Conservation (phyloP, 2,113 vertebrate genomes). For the Ursus arctos region DNA sequence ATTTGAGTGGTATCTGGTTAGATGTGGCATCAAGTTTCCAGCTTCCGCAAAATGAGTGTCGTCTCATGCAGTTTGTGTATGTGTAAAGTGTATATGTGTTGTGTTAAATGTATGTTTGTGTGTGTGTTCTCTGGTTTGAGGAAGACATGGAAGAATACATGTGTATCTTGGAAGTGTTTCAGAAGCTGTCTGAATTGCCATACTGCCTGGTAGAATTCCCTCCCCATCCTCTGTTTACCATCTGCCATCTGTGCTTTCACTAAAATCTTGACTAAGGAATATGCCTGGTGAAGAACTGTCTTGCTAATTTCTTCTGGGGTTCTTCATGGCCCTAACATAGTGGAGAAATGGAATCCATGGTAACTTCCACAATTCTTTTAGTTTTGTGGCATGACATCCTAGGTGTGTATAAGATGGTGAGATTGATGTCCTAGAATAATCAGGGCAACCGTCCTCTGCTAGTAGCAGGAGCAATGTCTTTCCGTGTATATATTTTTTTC, state of each 20-base stretch:
- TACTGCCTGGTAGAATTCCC: not conserved
- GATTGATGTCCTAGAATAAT: not conserved
- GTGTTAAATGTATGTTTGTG: not conserved
- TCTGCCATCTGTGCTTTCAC: constrained; percentile 9
- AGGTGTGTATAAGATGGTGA: not conserved
- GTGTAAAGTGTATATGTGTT: not conserved
- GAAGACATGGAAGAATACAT: not conserved
- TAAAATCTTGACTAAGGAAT: constrained; percentile 30
- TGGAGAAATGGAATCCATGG: not conserved
- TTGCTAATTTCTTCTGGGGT: not conserved
- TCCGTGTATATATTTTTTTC: not conserved
- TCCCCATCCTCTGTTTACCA: not conserved
- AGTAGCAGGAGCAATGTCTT: not conserved
- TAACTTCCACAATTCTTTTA: not conserved
- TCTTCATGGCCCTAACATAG: not conserved
- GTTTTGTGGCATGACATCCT: not conserved
- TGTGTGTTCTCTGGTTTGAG: not conserved
- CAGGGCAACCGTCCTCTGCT: not conserved
- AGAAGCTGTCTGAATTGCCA: not conserved
- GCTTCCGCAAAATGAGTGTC: not conserved
- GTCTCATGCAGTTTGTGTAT: not conserved
- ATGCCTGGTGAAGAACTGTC: not conserved
- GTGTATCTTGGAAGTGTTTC: not conserved
- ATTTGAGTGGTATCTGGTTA: not conserved
- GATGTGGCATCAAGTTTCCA: not conserved